These are phyloP conservation scores for Ctenosaura bakeri DNA, from an alignment of 2,797 vertebrate species.

Conservation along the genomic window DNA sequence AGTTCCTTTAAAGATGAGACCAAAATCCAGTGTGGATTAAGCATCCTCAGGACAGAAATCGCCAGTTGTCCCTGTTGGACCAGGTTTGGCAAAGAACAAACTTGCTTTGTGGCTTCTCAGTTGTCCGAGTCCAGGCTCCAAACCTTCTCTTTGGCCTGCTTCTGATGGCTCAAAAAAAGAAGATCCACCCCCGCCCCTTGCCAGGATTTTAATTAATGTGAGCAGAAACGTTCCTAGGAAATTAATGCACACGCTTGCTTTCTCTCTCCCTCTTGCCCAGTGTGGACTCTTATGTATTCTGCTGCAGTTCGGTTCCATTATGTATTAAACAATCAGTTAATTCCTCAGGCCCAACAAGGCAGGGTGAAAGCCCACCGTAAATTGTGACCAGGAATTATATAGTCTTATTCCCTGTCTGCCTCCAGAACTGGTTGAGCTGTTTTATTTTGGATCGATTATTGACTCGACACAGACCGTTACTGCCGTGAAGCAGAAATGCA, in stretches of 20 bases:
- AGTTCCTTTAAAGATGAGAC: too few species aligned
- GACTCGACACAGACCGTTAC: slow-evolving; percentile 35
- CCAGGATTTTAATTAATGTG: not conserved
- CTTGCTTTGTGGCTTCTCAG: too few species aligned
- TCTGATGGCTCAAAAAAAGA: not conserved
- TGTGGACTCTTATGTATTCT: not conserved
- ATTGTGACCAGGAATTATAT: slow-evolving; percentile 17
- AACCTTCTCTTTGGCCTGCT: too few species aligned
- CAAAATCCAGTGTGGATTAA: too few species aligned
- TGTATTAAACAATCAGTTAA: slow-evolving; percentile 20
- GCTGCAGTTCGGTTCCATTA: not conserved
- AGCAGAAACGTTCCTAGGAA: not conserved
- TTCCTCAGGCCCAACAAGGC: slow-evolving; percentile 35
- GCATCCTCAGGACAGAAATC: too few species aligned
- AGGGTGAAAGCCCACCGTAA: slow-evolving; percentile 45
- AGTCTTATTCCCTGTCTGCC: not conserved
- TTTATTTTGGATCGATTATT: slow-evolving; percentile 33
- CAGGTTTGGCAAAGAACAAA: too few species aligned
- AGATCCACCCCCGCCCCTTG: not conserved
- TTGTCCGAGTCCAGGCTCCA: too few species aligned
- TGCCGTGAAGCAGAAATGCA: not conserved
- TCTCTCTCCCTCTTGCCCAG: not conserved
- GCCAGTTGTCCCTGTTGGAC: too few species aligned
- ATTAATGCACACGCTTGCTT: not conserved
- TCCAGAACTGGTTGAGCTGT: slow-evolving; percentile 13